Conservation (phyloP, 2,113 vertebrate species). For the Pipra filicauda region DNA sequence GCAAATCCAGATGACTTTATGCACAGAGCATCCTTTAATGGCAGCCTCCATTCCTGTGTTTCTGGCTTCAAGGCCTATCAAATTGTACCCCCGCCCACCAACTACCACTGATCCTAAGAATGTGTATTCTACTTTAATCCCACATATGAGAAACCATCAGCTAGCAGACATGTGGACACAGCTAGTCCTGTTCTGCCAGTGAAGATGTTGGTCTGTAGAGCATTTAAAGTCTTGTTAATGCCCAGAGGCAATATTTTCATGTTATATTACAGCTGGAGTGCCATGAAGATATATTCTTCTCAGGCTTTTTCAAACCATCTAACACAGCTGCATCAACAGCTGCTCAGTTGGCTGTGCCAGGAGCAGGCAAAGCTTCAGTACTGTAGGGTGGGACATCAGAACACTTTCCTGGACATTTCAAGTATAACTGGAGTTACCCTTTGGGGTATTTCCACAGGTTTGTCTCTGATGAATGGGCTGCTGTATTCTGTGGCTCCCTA, state of each 20-base stretch:
- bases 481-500: not conserved
- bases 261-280: not conserved
- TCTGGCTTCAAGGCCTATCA: not conserved
- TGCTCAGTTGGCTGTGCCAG: not conserved
- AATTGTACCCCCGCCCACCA: not conserved
- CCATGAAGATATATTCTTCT: not conserved
- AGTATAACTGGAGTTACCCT: not conserved
- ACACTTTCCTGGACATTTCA: not conserved
- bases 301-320: not conserved
- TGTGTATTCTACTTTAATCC: not conserved
- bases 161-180: not conserved
- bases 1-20: not conserved
- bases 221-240: not conserved
- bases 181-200: not conserved
- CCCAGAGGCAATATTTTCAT: not conserved
- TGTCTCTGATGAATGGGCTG: not conserved
- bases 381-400: not conserved
- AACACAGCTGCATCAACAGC: not conserved
- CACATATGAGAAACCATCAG: not conserved
- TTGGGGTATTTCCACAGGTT: not conserved
- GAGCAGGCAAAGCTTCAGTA: not conserved
- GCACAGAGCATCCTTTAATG: not conserved
- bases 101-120: not conserved
- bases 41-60: not conserved
- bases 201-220: not conserved